These are phyloP conservation scores for Apocrypta bakeri DNA, from an alignment of 1,140 invertebrate species.

Conservation along the genomic window DNA sequence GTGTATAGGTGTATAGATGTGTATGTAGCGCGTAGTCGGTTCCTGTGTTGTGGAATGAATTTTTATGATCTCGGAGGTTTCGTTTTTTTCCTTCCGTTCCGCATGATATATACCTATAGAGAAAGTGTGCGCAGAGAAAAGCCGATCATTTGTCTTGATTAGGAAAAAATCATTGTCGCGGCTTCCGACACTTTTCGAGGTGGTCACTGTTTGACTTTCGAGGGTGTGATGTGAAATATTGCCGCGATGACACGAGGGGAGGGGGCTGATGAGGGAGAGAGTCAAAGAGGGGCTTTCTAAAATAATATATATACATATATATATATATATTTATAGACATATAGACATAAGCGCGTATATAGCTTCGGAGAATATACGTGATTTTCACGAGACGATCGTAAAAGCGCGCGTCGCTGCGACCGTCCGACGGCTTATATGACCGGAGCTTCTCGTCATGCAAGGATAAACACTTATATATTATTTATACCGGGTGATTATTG, in stretches of 20 bases:
- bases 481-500: too few species aligned
- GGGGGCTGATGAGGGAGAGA: too few species aligned
- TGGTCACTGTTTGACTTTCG: neutral
- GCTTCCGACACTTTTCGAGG: neutral
- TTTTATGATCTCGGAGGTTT: slow-evolving; percentile 48
- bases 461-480: too few species aligned
- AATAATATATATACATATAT: too few species aligned
- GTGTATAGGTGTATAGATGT: too few species aligned
- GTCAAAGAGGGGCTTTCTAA: too few species aligned
- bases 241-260: neutral
- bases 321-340: too few species aligned
- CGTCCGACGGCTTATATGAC: neutral
- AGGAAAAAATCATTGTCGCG: slow-evolving; percentile 27
- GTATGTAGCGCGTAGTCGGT: too few species aligned
- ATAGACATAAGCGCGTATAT: neutral
- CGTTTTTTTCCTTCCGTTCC: neutral
- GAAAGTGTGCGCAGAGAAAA: neutral
- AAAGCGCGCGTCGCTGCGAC: neutral
- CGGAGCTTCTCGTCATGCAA: too few species aligned
- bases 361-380: too few species aligned
- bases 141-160: slow-evolving; percentile 47
- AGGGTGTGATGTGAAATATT: neutral
- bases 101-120: neutral
- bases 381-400: neutral
- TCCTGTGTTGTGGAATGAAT: slow-evolving; percentile 34